Evolutionary conservation across 2,797 vertebrate species (phyloP), one percentile per base, ranked within the genome.

Genomic region (Allobates femoralis): DNA sequence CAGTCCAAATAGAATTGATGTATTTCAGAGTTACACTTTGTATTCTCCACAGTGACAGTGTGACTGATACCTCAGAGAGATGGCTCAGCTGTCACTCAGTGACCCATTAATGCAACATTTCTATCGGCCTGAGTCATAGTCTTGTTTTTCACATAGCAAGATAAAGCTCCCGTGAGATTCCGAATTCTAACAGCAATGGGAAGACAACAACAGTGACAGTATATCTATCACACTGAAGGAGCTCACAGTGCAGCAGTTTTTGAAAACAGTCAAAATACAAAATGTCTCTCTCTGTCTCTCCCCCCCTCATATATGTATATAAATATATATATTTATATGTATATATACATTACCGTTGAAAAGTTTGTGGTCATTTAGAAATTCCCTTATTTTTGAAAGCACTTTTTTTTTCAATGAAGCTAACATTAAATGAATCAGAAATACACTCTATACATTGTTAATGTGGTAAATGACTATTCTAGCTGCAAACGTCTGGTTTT

Each of bases 61-160:
- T 81, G 85, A 84, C 88, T 74, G 89, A 88, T 92, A 90, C 93
- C 92, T 90, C 91, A 10, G 94, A 93, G 93, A 91, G 90, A 90
- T 92, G 92, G 87, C 94, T 94, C 94, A 94, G 93, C 94, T 95
- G 95, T 91, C 94, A 94, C 87, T 95, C 93, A 92, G 90, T 93
- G 94, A 95, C 94, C 94, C 91, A 91, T 94, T 94, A 95, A 92
- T 0, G 0, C 91, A 89, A 90, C 89, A 21, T 75, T 85, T 93
- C 92, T 90, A 88, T 91, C 91, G 91, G 89, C 89, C 89, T 89
- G 91, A 91, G 94, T 92, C 92, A 90, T 71, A 92, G 92, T 90
- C 84, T 90, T 93, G 91, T 90, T 90, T 90, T 90, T 26, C 90
- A 92, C 89, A 92, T 89, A 92, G 89, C 92, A 90, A 92, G 89